Conservation (phyloP, 2,797 vertebrate genomes). For the Manis javanica region DNA sequence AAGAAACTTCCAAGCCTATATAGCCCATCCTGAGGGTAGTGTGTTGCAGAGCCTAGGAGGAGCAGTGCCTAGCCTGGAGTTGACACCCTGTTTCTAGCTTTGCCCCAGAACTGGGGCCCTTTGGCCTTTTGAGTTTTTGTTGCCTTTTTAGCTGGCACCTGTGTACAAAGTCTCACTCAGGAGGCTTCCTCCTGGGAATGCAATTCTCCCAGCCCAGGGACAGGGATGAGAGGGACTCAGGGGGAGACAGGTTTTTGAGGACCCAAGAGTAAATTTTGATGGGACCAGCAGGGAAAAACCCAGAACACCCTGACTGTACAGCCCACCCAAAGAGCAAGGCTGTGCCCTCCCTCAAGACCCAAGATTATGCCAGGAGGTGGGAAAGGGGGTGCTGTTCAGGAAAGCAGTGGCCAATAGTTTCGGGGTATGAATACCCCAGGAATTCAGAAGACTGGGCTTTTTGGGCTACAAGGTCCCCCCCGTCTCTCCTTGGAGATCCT, state of each 20-base stretch:
- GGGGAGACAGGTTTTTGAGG: neutral
- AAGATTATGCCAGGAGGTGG: neutral
- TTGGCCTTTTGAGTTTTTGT: neutral
- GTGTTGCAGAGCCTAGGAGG: neutral
- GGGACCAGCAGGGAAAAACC: neutral
- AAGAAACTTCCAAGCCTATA: neutral
- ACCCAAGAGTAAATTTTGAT: neutral
- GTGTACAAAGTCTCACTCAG: neutral
- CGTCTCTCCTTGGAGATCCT: constrained; percentile 3
- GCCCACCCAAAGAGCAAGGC: neutral
- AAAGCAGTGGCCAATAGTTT: neutral
- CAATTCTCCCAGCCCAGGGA: neutral
- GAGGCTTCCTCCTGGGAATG: neutral
- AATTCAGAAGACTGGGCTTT: constrained; percentile 29
- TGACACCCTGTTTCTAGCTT: neutral
- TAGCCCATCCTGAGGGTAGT: neutral
- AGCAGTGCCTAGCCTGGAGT: neutral
- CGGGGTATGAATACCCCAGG: neutral
- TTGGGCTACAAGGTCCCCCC: neutral
- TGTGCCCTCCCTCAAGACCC: neutral
- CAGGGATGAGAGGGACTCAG: neutral
- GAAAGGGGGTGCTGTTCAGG: neutral
- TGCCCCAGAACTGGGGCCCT: neutral
- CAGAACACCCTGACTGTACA: neutral
- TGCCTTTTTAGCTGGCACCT: constrained; percentile 21